Evolutionary conservation across 2,888 invertebrate genomes (phyloP).

Genomic region (Parasteatoda lunata): DNA sequence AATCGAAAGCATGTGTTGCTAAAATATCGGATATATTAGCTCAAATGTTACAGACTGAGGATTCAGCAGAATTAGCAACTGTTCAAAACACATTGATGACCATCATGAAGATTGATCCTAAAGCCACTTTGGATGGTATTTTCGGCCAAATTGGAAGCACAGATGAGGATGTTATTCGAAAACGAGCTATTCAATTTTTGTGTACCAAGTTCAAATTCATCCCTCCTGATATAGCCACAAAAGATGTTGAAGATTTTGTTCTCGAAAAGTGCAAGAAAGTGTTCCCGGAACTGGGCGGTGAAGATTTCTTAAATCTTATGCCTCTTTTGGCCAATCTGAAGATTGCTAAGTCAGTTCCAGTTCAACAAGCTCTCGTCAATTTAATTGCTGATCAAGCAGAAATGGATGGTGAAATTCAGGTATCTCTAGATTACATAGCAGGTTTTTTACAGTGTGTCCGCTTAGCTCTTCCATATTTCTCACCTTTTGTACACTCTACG

Average conservation of each 20-base stretch:
- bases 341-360: slow-evolving; percentile 85
- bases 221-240: slow-evolving; percentile 84
- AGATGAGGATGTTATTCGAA: slow-evolving; percentile 82
- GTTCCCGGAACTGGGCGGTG: slow-evolving; percentile 85
- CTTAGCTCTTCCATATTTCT: slow-evolving; percentile 90
- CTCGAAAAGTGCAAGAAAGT: slow-evolving; percentile 90
- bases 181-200: slow-evolving; percentile 90
- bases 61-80: slow-evolving; percentile 86
- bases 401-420: slow-evolving; percentile 78
- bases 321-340: slow-evolving; percentile 87
- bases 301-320: slow-evolving; percentile 93
- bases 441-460: slow-evolving; percentile 89
- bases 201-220: slow-evolving; percentile 87
- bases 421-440: slow-evolving; percentile 77
- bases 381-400: slow-evolving; percentile 91
- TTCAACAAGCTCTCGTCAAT: slow-evolving; percentile 90
- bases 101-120: slow-evolving; percentile 84
- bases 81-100: slow-evolving; percentile 88
- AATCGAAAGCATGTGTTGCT: slow-evolving; percentile 86
- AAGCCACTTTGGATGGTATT: slow-evolving; percentile 81
- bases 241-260: slow-evolving; percentile 89
- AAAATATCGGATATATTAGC: slow-evolving; percentile 93
- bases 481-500: slow-evolving; percentile 82
- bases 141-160: slow-evolving; percentile 82
- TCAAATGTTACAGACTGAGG: slow-evolving; percentile 91